Base-by-base conservation (phyloP, 2,113 vertebrate genomes). In the Stercorarius parasiticus region DNA sequence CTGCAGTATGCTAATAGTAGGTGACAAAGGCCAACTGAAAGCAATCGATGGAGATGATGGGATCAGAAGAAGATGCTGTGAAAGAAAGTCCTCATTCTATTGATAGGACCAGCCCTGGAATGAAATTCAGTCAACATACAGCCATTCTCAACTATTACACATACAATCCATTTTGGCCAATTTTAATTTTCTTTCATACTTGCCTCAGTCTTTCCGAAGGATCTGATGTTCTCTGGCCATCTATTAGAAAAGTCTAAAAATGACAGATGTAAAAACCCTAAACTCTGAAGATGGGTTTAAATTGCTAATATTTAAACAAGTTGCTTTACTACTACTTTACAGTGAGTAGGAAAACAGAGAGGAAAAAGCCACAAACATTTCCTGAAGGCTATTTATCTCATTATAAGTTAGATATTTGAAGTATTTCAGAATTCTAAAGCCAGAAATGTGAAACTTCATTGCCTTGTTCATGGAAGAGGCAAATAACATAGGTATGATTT, bases 351-450 rank as follows among this genome's bases (percentile, higher is more conserved):
- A 87, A 73, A 65, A 80, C 1, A 62, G 23, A 61, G 10, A 49
- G 4, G 5, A 40, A 84, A 77, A 86, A 18, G 0, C 0, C 13
- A 29, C 13, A 47, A 81, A 36, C 0, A 36, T 76, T 78, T 88
- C 2, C 34, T 77, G 34, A 83, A 66, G 47, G 30, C 2, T 92
- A 36, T 30, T 83, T 58, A 71, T 42, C 25, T 53, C 10, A 36
- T 95, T 80, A 8, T 74, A 66, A 62, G 10, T 32, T 88, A 58
- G 11, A 49, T n/a, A 29, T 70, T 86, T 64, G 30, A 84, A 67
- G 11, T 84, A 86, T 58, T 74, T 86, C 26, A 74, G 22, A 17
- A 67, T 42, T 91, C 22, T 71, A 74, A 92, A 67, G 18, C 11
- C 47, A 82, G 45, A 94, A 89, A 81, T 30, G 22, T 40, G 69